Percentiles rank a stretch among this genome's conserved stretches.
These are phyloP conservation scores for Panthera tigris DNA, from an alignment of 2,113 vertebrate genomes.

Conservation along the genomic window DNA sequence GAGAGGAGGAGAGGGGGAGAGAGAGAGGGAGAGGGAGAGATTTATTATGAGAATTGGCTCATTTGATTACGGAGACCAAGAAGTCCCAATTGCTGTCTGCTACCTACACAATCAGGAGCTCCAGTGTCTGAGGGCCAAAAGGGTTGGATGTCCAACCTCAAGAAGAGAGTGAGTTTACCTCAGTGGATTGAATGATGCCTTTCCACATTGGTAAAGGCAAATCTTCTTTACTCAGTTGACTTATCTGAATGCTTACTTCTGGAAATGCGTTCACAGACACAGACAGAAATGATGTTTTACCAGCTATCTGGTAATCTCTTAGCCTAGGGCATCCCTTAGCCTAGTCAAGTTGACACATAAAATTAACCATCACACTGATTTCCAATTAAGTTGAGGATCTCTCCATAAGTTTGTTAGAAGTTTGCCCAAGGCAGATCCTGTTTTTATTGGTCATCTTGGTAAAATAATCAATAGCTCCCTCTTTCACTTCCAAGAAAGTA, in stretches of 20 bases:
- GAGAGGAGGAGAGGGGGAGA: too few relatives aligned
- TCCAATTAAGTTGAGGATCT: not conserved
- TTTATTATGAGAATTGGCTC: not conserved
- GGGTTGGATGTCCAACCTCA: not conserved
- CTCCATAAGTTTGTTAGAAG: not conserved
- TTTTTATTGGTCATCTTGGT: not conserved
- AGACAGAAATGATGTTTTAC: not conserved
- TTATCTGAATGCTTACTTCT: not conserved
- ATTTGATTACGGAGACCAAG: not conserved
- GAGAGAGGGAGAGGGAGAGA: not conserved
- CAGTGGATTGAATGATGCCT: not conserved
- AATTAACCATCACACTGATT: not conserved
- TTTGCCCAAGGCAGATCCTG: not conserved
- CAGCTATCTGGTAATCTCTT: not conserved
- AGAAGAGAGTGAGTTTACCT: not conserved
- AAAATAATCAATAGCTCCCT: not conserved
- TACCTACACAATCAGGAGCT: not conserved
- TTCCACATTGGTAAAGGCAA: not conserved
- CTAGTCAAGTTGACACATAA: not conserved
- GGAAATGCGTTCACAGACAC: not conserved
- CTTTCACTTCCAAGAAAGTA: not conserved
- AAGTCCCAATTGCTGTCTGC: not conserved
- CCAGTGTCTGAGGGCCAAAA: not conserved
- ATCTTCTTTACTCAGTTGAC: not conserved
- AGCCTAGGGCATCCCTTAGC: not conserved